Evolutionary conservation across 92 coral and sea anemone species (phyloP), one percentile per base, ranked within the genome.

Genomic region (Epizoanthus fatuus): DNA sequence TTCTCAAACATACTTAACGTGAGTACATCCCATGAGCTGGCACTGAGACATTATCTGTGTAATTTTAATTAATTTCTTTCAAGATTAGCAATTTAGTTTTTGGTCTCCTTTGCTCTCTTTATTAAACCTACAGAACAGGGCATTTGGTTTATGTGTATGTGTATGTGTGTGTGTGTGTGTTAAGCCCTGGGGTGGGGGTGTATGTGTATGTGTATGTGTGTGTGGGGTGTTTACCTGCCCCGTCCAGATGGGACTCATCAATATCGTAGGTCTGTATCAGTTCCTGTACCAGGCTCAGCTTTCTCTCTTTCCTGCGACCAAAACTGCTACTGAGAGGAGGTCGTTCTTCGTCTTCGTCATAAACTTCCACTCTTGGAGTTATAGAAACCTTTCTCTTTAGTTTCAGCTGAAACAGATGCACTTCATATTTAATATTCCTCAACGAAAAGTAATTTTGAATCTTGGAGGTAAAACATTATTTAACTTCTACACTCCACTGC

Each of bases 211-310:
- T n/a, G n/a, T n/a, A n/a, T n/a, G n/a, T n/a, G n/a, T n/a, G 19
- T 57, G 19, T 14, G 6, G 20, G 15, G 2, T 63, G 44, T 42
- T 17, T 59, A 77, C 82, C 82, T 77, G 82, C 82, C 8, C 68
- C 68, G 83, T 94, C 98, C 39, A 94, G 78, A 10, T 90, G 86
- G 56, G 65, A 81, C 64, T 94, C 93, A 68, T 93, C 98, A 52
- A 95, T 89, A 86, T 93, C 98, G 81, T 95, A 95, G 55, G 95
- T 97, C 63, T 97, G 93, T 29, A 90, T 96, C 37, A 97, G 88
- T 63, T 97, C 99, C 73, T 97, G 93, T 10, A 97, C 98, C 68
- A 97, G 87, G 69, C 99, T 97, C 10, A 97, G 90, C 70, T 94
- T 94, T 25, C 98, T 77, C 87, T 52, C 56, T 62, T 72, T 90